Percentiles rank a stretch among this genome's conserved stretches.
phyloP scores from a whole-genome alignment of 1,140 invertebrate genomes.

The Drosophila guanche region DNA sequence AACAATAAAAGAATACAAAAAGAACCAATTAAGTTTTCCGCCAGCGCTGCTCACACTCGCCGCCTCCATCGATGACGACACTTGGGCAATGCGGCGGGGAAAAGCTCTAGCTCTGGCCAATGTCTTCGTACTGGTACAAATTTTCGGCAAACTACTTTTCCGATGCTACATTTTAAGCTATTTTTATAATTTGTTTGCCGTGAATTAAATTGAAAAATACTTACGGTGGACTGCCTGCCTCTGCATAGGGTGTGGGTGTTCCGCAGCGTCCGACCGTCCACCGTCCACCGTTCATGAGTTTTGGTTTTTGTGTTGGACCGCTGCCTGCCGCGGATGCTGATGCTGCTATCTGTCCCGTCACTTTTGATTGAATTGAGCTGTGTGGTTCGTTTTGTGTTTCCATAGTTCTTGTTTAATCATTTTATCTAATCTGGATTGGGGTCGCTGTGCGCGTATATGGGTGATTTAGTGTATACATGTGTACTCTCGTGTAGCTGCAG shows the following conservation, averaged over 20 bases:
- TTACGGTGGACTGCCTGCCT: slow-evolving; percentile 25
- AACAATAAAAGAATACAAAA: slow-evolving; percentile 37
- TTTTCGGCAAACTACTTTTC: slow-evolving; percentile 71
- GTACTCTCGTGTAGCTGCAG: slow-evolving; percentile 1
- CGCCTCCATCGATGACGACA: slow-evolving; percentile 71
- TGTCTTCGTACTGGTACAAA: slow-evolving; percentile 48
- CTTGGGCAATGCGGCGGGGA: slow-evolving; percentile 29
- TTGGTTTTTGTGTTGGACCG: slow-evolving; percentile 28
- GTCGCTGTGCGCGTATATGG: slow-evolving; percentile 17
- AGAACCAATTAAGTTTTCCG: slow-evolving; percentile 65
- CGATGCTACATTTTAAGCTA: slow-evolving; percentile 63
- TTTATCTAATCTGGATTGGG: slow-evolving; percentile 71
- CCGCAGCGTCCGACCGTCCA: background rate
- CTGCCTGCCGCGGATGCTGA: slow-evolving; percentile 43
- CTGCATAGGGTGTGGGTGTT: slow-evolving; percentile 23
- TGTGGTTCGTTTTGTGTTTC: slow-evolving; percentile 32
- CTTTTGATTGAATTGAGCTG: slow-evolving; percentile 63
- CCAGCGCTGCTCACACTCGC: slow-evolving; percentile 18
- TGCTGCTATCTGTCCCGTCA: slow-evolving; percentile 16
- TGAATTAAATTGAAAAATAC: slow-evolving; percentile 40
- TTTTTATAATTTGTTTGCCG: slow-evolving; percentile 66
- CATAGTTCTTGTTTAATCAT: slow-evolving; percentile 61
- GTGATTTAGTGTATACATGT: background rate
- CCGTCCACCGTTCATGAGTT: background rate
- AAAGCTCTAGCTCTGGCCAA: slow-evolving; percentile 38